Percentiles rank a stretch among this genome's conserved stretches.
phyloP scores from a whole-genome alignment of 1,140 invertebrate genomes.

The Tetranychus cinnabarinus region DNA sequence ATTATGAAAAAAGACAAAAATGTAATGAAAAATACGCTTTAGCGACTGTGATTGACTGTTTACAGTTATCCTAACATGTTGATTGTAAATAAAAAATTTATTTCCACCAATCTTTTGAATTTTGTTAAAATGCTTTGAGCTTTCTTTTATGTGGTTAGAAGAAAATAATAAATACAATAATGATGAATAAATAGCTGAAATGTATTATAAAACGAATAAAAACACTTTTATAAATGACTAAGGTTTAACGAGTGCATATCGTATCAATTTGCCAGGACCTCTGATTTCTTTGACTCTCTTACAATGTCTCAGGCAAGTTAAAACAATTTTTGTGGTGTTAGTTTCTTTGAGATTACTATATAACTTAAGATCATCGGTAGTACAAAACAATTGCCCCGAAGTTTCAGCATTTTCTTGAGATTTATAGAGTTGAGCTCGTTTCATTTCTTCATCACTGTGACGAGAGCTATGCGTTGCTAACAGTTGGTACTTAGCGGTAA shows the following conservation, averaged over 20 bases:
- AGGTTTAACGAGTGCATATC: constrained; percentile 3
- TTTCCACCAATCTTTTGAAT: no score
- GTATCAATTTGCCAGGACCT: constrained; percentile 6
- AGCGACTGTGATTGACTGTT: no score
- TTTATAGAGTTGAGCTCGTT: constrained; percentile 4
- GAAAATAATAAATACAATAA: no score
- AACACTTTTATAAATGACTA: no score
- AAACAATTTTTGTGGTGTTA: constrained; percentile 1
- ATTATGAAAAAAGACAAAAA: no score
- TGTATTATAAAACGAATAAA: no score
- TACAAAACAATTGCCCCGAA: constrained; percentile 7
- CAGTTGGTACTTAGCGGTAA: constrained; percentile 4
- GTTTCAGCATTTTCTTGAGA: constrained; percentile 7
- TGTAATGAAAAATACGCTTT: no score
- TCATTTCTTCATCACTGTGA: background rate
- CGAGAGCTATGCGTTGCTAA: background rate
- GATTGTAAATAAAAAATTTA: no score
- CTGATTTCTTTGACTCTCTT: constrained; percentile 9
- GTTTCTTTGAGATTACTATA: constrained; percentile 5
- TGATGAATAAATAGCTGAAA: no score
- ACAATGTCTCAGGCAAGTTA: constrained; percentile 7
- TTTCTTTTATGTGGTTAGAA: no score
- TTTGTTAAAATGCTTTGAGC: no score
- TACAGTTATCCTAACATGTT: no score
- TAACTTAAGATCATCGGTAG: constrained; percentile 5